Evolutionary conservation across 2,797 vertebrate genomes (phyloP), one percentile per base, ranked within the genome.

Genomic region (Loriculus beryllinus): DNA sequence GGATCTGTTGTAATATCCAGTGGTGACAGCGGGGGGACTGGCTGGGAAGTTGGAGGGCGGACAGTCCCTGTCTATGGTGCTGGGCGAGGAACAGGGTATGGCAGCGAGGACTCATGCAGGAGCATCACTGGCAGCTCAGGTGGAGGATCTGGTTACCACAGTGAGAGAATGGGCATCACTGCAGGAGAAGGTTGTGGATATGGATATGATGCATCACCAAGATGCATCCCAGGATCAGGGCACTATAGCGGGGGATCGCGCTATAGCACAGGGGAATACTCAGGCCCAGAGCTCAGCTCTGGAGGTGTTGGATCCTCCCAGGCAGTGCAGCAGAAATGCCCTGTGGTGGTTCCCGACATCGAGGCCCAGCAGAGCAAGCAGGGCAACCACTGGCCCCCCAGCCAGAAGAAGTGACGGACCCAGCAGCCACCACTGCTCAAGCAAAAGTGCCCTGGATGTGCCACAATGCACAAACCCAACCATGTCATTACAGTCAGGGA

Each of bases 311-410:
- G 1, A 1, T 83, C 31, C 9, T 71, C 59, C 35, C 96, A 95
- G 37, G 4, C 28, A 18, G 26, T 3, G 40, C 95, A 95, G 81
- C 93, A 95, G 81, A 94, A 96, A 7, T 89, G 92, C 23, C 96
- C 96, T 0, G 37, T 92, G 72, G 59, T 92, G 0, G 0, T 92
- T 7, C 96, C 96, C 10, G 3, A 33, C 8, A 6, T 82, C 1
- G n/a, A 96, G 49, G 4, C 9, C 28, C 63, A 94, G 3, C 95
- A 97, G 86, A 91, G 59, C 59, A 97, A 97, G 59, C 65, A 97
- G 77, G 90, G 21, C 60, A 72, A 14, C 19, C 40, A 15, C 1
- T 86, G 92, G 83, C 90, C 82, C 2, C 71, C 31, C 8, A 12
- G 29, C 33, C 86, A 90, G 49, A 96, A 95, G 60, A 96, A 96